A percentile compares a stretch with the other conserved stretches of the same genome.
Evolutionary conservation across 2,888 invertebrate genomes (phyloP).

Genomic region (Acanthosepion lycidas): DNA sequence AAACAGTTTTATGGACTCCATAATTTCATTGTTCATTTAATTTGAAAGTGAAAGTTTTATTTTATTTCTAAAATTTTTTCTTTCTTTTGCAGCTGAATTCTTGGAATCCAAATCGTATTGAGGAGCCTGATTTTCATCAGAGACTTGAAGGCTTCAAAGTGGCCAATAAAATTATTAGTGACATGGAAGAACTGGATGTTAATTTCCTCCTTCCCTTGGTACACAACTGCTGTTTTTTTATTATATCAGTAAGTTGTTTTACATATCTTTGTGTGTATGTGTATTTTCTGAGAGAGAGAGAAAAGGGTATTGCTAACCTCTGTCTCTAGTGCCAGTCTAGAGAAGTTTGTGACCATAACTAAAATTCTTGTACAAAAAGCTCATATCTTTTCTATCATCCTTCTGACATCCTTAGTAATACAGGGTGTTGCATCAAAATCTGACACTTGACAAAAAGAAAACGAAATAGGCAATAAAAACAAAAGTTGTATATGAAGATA

Average conservation of each 20-base stretch:
- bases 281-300: neutral
- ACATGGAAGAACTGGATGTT: conserved; percentile 79
- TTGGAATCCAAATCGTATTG: conserved; percentile 90
- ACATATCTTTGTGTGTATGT: neutral
- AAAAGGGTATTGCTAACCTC: neutral
- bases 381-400: no score
- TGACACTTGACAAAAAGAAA: no score
- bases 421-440: no score
- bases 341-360: neutral
- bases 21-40: no score
- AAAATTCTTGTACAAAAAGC: no score
- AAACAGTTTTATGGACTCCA: no score
- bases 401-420: no score
- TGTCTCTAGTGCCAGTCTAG: neutral
- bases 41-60: neutral
- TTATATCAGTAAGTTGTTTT: conserved; percentile 77
- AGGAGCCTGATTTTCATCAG: conserved; percentile 91
- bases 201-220: conserved; percentile 82
- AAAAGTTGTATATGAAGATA: no score
- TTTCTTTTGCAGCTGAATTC: conserved; percentile 82
- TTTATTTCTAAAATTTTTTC: neutral
- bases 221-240: conserved; percentile 86
- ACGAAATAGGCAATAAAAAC: no score
- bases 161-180: conserved; percentile 78
- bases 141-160: conserved; percentile 85